Evolutionary conservation across 1,140 invertebrate species (phyloP), one percentile per base, ranked within the genome.

Genomic region (Cataglyphis hispanica): DNA sequence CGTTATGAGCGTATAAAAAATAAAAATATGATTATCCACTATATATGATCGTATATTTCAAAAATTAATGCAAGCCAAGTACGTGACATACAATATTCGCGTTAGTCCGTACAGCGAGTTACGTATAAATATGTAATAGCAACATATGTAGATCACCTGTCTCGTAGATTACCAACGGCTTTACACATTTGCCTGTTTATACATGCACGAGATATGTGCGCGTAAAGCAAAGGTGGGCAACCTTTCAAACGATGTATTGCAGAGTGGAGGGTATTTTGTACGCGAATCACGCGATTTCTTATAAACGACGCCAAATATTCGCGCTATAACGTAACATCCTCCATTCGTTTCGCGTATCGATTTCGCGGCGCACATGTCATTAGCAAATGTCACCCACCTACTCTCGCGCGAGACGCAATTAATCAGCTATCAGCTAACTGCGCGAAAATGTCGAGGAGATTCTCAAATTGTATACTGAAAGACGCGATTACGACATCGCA

Each of bases 141-240:
- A 7, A 75, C n/a, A 75, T 10, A 34, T 37, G 50, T 37, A 13
- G 11, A 64, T 64, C 58, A 40, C 25, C 58, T 31, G 27, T 61
- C 22, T 16, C 31, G 16, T 22, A 56, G 22, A 75, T 56, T 34
- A 27, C 22, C 31, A 1, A n/a, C n/a, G 4, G 10, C 50, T 80
- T 27, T 25, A 5, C 22, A 11, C 43, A 40, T 72, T 72, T 81
- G 43, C 60, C 64, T 8, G 11, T 34, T 19, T 1, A n/a, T 25
- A 43, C 16, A 40, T 19, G 19, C 16, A 50, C 8, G 3, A 34
- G 16, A 50, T 11, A 37, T 11, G n/a, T 6, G 37, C 40, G 40
- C 27, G 4, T 7, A 37, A 74, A 25, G n/a, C 53, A 40, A 37
- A 75, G 70, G 66, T 72, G 50, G 19, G 22, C 67, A 83, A 83